These are phyloP conservation scores for Rhingia campestris DNA, from an alignment of 2,888 invertebrate genomes.

Conservation along the genomic window DNA sequence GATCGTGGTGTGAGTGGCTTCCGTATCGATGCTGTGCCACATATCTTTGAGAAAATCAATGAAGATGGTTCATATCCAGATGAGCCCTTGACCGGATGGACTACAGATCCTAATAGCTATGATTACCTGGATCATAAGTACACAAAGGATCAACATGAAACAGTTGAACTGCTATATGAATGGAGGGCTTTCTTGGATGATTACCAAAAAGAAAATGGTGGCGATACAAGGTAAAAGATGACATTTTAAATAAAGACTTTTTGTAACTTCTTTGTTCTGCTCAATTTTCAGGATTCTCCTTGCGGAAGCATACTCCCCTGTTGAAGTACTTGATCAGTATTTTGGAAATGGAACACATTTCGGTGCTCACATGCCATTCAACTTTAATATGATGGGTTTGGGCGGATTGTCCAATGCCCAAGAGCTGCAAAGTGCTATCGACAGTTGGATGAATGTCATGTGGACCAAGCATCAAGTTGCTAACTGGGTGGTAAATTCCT, in stretches of 20 bases:
- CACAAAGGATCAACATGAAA: constrained; percentile 86
- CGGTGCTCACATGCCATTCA: constrained; percentile 86
- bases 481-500: constrained; percentile 86
- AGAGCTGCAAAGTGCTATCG: constrained; percentile 83
- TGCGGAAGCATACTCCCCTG: constrained; percentile 85
- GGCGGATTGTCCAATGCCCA: constrained; percentile 84
- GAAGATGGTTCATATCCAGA: constrained; percentile 80
- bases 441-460: constrained; percentile 85
- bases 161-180: constrained; percentile 84
- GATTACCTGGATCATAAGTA: constrained; percentile 85
- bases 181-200: constrained; percentile 84
- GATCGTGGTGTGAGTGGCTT: constrained; percentile 90
- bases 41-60: constrained; percentile 83
- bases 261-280: neutral
- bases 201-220: constrained; percentile 79
- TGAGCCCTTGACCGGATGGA: constrained; percentile 83
- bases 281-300: constrained; percentile 82
- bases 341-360: constrained; percentile 83
- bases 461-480: constrained; percentile 83
- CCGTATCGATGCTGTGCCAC: constrained; percentile 87
- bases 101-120: constrained; percentile 83
- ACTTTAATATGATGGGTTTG: constrained; percentile 85
- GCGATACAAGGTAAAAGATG: constrained; percentile 77
- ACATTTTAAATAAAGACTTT: neutral
- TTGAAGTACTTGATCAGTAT: constrained; percentile 84